Evolutionary conservation across 2,797 vertebrate species (phyloP), one percentile per base, ranked within the genome.

Genomic region (Molossus alvarezi): DNA sequence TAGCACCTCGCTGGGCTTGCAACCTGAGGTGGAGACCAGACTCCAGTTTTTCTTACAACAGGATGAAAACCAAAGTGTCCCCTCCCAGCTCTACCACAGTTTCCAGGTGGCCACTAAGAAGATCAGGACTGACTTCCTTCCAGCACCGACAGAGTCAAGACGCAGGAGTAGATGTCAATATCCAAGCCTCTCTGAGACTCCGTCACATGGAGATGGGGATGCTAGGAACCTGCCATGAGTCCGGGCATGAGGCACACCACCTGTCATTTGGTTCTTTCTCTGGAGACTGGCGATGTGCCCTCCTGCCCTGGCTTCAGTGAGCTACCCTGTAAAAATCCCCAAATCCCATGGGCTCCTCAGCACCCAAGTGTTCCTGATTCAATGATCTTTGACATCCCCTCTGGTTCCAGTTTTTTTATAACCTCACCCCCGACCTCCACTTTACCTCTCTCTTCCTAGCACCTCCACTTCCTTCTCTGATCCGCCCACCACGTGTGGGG

Each of bases 371-470:
- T 17, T 79, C 51, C 82, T 11, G 8, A 48, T 33, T 82, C 87
- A 77, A 57, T 72, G 67, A 77, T 18, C 45, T 88, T 18, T 41
- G 20, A 77, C 17, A 23, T 65, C 23, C 33, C 72, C 48, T 58
- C 23, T 29, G 29, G 21, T 71, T 87, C 51, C 58, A 64, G 23
- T 57, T 23, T 73, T 48, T 48, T 73, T 25, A 45, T 62, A 85
- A 64, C 41, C 15, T 97, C 37, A 23, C 9, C 45, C 29, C 13
- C 84, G 84, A 87, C 57, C 71, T 94, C 25, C 0, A 15, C 77
- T 37, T 95, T 37, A n/a, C 67, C 48, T 90, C 45, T 65, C 57
- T 91, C 23, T 75, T 88, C 55, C 73, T 55, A 55, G 86, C 9
- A 81, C 53, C 2, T 15, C 0, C 3, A 45, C 12, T 10, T 65